Evolutionary conservation across 2,888 invertebrate genomes (phyloP).

Genomic region (Synergus umbraculus): DNA sequence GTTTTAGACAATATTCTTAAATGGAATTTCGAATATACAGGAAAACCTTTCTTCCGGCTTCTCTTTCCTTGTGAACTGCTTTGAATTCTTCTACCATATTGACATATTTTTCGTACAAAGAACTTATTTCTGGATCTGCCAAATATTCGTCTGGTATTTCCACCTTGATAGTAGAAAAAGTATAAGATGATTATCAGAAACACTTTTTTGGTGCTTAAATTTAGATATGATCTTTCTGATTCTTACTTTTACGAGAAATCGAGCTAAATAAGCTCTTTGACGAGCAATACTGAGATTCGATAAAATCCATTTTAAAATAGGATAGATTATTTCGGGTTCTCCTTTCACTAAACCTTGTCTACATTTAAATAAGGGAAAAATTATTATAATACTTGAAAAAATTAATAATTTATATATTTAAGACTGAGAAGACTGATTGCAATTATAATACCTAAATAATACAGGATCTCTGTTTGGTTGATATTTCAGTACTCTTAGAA

Average conservation of each 20-base stretch:
- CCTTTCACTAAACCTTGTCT: slow-evolving; percentile 86
- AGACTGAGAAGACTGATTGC: not conserved
- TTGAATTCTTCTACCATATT: slow-evolving; percentile 90
- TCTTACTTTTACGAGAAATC: slow-evolving; percentile 71
- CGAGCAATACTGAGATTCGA: slow-evolving; percentile 85
- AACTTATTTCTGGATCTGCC: slow-evolving; percentile 86
- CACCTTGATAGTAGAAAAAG: slow-evolving; percentile 78
- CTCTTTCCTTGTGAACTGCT: slow-evolving; percentile 85
- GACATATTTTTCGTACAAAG: slow-evolving; percentile 85
- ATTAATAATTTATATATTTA: not conserved
- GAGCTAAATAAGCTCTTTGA: slow-evolving; percentile 90
- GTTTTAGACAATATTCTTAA: not conserved
- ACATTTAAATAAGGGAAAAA: slow-evolving; percentile 39
- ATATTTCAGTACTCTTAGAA: slow-evolving; percentile 88
- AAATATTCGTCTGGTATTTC: slow-evolving; percentile 87
- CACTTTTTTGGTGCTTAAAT: not conserved
- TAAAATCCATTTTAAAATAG: slow-evolving; percentile 89
- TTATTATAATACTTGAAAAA: not conserved
- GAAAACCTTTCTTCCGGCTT: slow-evolving; percentile 76
- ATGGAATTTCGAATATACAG: not conserved
- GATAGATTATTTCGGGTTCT: slow-evolving; percentile 86
- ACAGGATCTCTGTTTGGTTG: slow-evolving; percentile 81
- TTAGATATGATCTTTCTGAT: not conserved
- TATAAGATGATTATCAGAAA: not conserved
- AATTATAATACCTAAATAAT: slow-evolving; percentile 64